Evolutionary conservation across 2,888 invertebrate genomes (phyloP).

Genomic region (Phyto melanocephala): DNA sequence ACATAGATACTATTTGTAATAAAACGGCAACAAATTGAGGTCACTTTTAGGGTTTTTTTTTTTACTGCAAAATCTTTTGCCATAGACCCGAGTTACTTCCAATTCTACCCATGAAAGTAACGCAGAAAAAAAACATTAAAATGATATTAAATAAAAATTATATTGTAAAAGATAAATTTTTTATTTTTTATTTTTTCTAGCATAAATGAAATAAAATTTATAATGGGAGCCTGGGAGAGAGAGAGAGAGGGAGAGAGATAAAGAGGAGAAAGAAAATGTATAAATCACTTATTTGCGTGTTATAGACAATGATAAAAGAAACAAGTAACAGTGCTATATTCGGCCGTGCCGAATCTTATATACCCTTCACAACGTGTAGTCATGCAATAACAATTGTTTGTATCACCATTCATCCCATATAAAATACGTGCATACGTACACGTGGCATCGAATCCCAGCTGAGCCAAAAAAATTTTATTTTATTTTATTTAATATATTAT

Average conservation of each 20-base stretch:
- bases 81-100: not conserved
- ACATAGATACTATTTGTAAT: conserved; percentile 1
- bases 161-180: conserved; percentile 59
- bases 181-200: conserved; percentile 17
- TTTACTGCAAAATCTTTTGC: not conserved
- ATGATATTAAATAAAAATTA: conserved; percentile 64
- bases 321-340: too few relatives aligned
- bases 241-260: not conserved
- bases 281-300: conserved; percentile 66
- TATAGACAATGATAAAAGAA: conserved; percentile 62
- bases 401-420: too few relatives aligned
- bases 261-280: conserved; percentile 42
- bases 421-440: too few relatives aligned
- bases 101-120: not conserved
- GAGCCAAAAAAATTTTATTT: not conserved
- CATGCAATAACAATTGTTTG: too few relatives aligned
- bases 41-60: conserved; percentile 50
- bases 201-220: not conserved
- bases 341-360: too few relatives aligned
- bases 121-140: conserved; percentile 60
- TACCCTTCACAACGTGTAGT: too few relatives aligned
- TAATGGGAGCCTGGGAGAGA: not conserved
- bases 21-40: conserved; percentile 52
- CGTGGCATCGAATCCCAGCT: too few relatives aligned
- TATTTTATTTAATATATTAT: conserved; percentile 38